phyloP scores from a whole-genome alignment of 2,113 vertebrate species.

The Mystacornis crossleyi region DNA sequence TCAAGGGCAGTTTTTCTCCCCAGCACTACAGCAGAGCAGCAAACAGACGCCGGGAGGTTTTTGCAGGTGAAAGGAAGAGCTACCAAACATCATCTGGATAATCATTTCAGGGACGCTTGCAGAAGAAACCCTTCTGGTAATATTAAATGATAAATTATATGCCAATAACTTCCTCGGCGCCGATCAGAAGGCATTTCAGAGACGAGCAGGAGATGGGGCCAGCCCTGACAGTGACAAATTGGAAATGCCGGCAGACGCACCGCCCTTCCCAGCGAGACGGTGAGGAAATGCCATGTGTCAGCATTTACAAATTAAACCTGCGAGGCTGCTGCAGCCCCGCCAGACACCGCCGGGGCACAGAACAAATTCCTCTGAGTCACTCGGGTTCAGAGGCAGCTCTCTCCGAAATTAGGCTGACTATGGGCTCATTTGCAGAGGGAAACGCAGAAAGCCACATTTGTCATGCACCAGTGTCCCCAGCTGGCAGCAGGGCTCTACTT shows the following conservation, averaged over 20 bases:
- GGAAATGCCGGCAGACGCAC: constrained; percentile 16
- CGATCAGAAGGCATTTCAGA: constrained; percentile 47
- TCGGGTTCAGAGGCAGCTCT: constrained; percentile 5
- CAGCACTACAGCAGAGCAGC: background rate
- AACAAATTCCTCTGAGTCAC: constrained; percentile 43
- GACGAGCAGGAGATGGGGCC: constrained; percentile 12
- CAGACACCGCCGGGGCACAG: background rate
- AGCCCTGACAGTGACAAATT: constrained; percentile 48
- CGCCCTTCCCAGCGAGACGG: constrained; percentile 29
- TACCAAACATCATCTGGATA: background rate
- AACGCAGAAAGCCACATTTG: background rate
- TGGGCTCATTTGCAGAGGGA: background rate
- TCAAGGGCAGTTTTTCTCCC: background rate
- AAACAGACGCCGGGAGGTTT: rapidly evolving
- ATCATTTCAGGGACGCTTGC: background rate
- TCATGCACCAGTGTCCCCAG: background rate
- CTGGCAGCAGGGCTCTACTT: background rate
- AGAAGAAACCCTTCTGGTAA: constrained; percentile 15
- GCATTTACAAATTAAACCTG: constrained; percentile 36
- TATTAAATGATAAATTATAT: constrained; percentile 38
- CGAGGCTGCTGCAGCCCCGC: background rate
- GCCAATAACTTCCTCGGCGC: background rate
- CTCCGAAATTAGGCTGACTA: background rate
- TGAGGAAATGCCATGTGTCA: constrained; percentile 50
- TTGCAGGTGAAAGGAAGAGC: background rate